Evolutionary conservation across 2,797 vertebrate genomes (phyloP).

Genomic region (Borostomias antarcticus): DNA sequence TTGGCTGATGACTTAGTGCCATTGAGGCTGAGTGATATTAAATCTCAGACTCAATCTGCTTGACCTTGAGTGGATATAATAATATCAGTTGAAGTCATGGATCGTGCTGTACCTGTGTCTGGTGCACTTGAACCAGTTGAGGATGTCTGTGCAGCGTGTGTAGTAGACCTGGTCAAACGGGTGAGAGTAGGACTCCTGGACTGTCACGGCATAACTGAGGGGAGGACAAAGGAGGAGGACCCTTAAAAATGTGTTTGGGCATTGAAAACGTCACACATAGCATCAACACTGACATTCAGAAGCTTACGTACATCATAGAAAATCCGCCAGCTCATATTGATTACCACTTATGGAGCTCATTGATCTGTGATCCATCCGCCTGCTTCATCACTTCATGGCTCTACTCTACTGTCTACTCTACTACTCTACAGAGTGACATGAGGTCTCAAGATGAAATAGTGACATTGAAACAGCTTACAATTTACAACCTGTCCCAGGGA

Average conservation of each 20-base stretch:
- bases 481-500: slow-evolving; percentile 53
- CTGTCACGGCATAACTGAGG: slow-evolving; percentile 88
- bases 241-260: too few relatives aligned
- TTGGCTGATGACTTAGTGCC: too few relatives aligned
- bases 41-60: too few relatives aligned
- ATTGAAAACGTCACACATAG: too few relatives aligned
- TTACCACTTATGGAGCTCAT: neutral
- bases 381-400: neutral
- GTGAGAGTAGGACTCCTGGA: slow-evolving; percentile 92
- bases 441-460: slow-evolving; percentile 42
- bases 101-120: slow-evolving; percentile 90
- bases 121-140: slow-evolving; percentile 98
- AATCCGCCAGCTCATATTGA: neutral
- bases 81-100: too few relatives aligned
- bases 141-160: slow-evolving; percentile 93
- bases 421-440: slow-evolving; percentile 8
- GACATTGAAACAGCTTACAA: slow-evolving; percentile 43
- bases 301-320: too few relatives aligned
- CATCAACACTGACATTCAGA: too few relatives aligned
- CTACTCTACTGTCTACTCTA: too few relatives aligned
- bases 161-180: slow-evolving; percentile 96
- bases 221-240: neutral
- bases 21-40: too few relatives aligned
- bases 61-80: too few relatives aligned
- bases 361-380: neutral